Evolutionary conservation across 2,888 invertebrate species (phyloP).

Genomic region (Euplagia quadripunctaria): DNA sequence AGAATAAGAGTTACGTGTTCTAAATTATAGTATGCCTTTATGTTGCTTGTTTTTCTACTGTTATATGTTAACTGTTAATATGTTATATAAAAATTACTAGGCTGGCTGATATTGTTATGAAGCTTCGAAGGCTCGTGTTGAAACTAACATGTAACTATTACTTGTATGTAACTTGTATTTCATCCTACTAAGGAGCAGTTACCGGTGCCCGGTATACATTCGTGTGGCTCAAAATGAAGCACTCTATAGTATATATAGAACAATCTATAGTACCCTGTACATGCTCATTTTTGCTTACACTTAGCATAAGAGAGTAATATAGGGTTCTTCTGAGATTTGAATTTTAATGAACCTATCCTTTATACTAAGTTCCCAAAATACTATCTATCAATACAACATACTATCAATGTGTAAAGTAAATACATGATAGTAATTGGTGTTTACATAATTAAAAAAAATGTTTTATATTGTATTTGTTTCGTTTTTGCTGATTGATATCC

Average conservation of each 20-base stretch:
- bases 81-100: not conserved
- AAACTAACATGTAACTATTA: too few relatives aligned
- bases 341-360: not conserved
- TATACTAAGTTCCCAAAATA: not conserved
- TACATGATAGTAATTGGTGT: too few relatives aligned
- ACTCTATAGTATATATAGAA: too few relatives aligned
- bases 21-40: not conserved
- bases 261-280: not conserved
- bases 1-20: conserved; percentile 1
- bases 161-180: too few relatives aligned
- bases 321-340: not conserved
- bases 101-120: not conserved
- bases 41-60: not conserved
- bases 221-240: not conserved
- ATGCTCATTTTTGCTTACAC: too few relatives aligned
- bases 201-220: not conserved
- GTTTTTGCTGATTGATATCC: too few relatives aligned
- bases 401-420: too few relatives aligned
- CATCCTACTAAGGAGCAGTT: not conserved
- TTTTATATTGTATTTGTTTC: too few relatives aligned
- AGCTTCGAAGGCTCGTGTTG: too few relatives aligned
- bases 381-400: too few relatives aligned
- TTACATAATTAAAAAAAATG: too few relatives aligned
- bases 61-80: not conserved
- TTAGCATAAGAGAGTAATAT: not conserved